Conservation (phyloP, 2,888 invertebrate genomes). For the Chloromyia formosa region DNA sequence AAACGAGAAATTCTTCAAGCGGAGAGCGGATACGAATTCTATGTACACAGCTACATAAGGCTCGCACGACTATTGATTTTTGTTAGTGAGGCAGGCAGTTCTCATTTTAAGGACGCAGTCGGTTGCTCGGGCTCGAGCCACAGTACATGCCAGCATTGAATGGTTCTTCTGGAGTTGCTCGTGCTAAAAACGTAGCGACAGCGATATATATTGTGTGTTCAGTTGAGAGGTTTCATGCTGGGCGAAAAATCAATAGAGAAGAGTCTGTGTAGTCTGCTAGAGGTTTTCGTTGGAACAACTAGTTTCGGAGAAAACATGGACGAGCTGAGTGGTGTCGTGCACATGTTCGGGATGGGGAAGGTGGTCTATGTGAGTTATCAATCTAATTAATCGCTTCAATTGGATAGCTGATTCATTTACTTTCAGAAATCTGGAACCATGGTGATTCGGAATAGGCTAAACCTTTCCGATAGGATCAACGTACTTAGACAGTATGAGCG, state of each 20-base stretch:
- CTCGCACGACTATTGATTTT: not conserved
- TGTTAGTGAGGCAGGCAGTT: not conserved
- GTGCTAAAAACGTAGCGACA: too few species aligned
- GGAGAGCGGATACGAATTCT: too few species aligned
- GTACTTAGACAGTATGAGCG: not conserved
- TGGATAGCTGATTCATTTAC: not conserved
- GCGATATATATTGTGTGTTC: too few species aligned
- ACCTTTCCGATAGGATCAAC: not conserved
- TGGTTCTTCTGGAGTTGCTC: not conserved
- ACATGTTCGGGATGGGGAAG: not conserved
- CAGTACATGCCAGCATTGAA: not conserved
- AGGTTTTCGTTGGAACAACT: not conserved
- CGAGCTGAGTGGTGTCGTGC: not conserved
- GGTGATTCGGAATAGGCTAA: not conserved
- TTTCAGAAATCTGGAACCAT: not conserved
- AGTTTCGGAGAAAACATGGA: not conserved
- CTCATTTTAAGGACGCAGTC: constrained; percentile 7
- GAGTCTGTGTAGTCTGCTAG: too few species aligned
- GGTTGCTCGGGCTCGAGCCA: not conserved
- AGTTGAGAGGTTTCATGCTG: too few species aligned
- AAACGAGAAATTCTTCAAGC: too few species aligned
- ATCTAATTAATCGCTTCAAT: not conserved
- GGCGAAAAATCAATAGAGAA: too few species aligned
- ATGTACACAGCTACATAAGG: not conserved
- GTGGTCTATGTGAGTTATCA: not conserved